Evolutionary conservation across 2,888 invertebrate species (phyloP).

Genomic region (Acanthosepion pharaonis): DNA sequence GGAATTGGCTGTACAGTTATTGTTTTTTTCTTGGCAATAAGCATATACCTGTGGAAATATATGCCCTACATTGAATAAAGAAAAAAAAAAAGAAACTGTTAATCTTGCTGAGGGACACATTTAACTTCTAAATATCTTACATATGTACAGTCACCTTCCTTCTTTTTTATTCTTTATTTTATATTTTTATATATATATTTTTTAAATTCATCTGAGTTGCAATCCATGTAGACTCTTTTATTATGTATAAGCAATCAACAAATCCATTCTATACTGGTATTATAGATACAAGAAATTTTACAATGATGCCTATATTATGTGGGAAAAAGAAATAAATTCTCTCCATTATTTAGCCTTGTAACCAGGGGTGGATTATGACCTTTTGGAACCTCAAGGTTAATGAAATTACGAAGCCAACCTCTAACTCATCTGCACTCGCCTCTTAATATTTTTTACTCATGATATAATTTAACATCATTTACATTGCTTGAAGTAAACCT

Average conservation of each 20-base stretch:
- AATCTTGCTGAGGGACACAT: neutral
- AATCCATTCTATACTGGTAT: neutral
- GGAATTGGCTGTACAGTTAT: conserved; percentile 63
- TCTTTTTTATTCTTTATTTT: neutral
- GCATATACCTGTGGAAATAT: neutral
- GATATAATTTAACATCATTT: no score
- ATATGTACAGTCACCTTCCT: neutral
- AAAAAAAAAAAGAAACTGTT: neutral
- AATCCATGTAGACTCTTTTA: neutral
- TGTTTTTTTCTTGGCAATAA: conserved; percentile 53
- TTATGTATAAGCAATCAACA: neutral
- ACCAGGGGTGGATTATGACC: no score
- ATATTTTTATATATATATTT: neutral
- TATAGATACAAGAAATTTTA: no score
- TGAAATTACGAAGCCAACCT: no score
- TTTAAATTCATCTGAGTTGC: neutral
- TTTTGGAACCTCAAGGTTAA: no score
- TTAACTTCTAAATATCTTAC: neutral
- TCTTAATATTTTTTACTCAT: no score
- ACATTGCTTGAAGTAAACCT: no score
- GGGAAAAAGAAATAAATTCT: no score
- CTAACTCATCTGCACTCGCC: no score
- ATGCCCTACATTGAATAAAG: conserved; percentile 34
- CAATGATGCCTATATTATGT: no score
- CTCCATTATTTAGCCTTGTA: no score